Evolutionary conservation across 2,113 vertebrate genomes (phyloP).

Genomic region (Tachysurus vachellii): DNA sequence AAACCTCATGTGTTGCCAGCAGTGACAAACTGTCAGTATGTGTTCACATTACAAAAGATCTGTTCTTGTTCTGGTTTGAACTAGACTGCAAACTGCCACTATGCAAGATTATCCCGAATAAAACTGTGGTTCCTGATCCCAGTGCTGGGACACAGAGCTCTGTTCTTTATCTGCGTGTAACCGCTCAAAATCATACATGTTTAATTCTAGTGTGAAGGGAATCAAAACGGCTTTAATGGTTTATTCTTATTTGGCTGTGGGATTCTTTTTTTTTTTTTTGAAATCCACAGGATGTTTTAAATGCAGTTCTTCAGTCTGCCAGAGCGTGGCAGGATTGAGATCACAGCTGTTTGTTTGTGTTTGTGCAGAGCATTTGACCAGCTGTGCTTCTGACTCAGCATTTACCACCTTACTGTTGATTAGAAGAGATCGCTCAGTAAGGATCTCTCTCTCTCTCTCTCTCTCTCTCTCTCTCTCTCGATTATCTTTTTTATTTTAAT

Average conservation of each 20-base stretch:
- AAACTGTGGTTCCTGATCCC: neutral
- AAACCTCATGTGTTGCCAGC: slow-evolving; percentile 26
- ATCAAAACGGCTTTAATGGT: slow-evolving; percentile 16
- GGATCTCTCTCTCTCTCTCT: neutral
- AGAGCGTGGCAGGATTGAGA: slow-evolving; percentile 69
- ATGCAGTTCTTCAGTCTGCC: slow-evolving; percentile 51
- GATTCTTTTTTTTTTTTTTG: no score
- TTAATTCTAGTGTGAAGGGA: slow-evolving; percentile 25
- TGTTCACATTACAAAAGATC: slow-evolving; percentile 6
- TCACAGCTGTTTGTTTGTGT: slow-evolving; percentile 34
- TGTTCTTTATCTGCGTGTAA: slow-evolving; percentile 26
- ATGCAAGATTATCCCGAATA: neutral
- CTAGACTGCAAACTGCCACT: neutral
- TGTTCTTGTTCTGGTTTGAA: slow-evolving; percentile 25
- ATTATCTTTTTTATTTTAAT: no score
- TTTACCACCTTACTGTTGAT: slow-evolving; percentile 57
- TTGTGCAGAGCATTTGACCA: neutral
- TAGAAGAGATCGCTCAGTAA: slow-evolving; percentile 37
- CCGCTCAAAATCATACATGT: neutral
- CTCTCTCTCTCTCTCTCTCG: neutral
- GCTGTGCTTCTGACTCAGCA: slow-evolving; percentile 70
- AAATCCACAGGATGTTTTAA: neutral
- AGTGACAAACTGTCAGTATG: slow-evolving; percentile 29
- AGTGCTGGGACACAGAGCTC: neutral
- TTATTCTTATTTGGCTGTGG: neutral